These are phyloP conservation scores for Gastrophysa polygoni DNA, from an alignment of 2,888 invertebrate genomes.

Conservation along the genomic window DNA sequence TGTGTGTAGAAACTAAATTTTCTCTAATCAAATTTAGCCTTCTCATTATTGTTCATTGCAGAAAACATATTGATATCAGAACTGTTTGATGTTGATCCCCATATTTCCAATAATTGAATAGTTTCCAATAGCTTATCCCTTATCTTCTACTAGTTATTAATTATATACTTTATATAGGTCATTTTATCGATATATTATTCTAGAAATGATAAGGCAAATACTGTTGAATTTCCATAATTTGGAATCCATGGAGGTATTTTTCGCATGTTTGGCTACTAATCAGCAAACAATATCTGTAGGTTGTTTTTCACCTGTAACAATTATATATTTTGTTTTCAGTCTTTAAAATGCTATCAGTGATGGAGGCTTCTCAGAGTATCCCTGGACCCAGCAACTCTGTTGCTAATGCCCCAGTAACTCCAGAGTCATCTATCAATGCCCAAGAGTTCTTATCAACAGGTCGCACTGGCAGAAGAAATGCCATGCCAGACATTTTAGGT, in stretches of 20 bases:
- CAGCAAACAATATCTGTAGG: neutral
- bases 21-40: no score
- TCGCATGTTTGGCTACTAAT: neutral
- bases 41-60: no score
- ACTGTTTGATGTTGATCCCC: neutral
- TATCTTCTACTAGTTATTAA: neutral
- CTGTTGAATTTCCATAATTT: neutral
- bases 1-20: no score
- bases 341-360: conserved; percentile 58
- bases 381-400: conserved; percentile 40
- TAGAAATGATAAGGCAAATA: neutral
- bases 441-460: conserved; percentile 82
- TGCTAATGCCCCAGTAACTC: conserved; percentile 37
- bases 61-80: no score
- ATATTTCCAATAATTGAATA: neutral
- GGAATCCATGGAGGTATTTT: neutral
- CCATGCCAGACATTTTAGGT: conserved; percentile 80
- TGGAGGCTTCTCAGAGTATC: conserved; percentile 53
- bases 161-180: neutral
- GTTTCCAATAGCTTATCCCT: neutral
- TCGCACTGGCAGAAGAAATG: conserved; percentile 86
- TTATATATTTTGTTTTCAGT: conserved; percentile 44
- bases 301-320: no score
- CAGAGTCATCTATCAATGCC: conserved; percentile 34
- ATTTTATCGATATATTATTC: neutral